phyloP scores from a whole-genome alignment of 2,113 vertebrate genomes.

The Sinosuthora webbiana region DNA sequence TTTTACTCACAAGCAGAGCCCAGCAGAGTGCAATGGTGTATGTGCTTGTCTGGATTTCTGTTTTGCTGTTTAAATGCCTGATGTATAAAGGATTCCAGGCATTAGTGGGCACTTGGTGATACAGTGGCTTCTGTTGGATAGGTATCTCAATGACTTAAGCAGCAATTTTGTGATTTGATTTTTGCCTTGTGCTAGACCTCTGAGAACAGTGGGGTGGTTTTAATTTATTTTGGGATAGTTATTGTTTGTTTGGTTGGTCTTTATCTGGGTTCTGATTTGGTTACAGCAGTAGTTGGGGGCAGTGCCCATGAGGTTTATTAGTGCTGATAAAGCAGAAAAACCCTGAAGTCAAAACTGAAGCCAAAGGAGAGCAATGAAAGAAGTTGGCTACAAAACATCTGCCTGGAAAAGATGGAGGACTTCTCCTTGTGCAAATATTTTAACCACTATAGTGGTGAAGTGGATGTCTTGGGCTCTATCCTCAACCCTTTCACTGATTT shows the following conservation, averaged over 20 bases:
- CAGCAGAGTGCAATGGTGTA: background rate
- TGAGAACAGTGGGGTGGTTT: background rate
- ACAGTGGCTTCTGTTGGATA: background rate
- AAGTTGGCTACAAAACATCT: background rate
- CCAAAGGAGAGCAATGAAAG: background rate
- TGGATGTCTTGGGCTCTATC: background rate
- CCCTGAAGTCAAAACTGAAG: background rate
- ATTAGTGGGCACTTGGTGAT: background rate
- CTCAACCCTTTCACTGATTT: background rate
- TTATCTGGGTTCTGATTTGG: background rate
- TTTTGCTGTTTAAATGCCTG: background rate
- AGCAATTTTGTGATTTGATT: background rate
- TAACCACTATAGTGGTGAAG: background rate
- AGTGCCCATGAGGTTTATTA: background rate
- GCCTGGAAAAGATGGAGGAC: background rate
- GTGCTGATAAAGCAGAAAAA: background rate
- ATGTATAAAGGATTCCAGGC: background rate
- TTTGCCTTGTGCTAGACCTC: background rate
- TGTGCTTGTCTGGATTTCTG: background rate
- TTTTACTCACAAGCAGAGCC: background rate
- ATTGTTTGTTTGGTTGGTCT: background rate
- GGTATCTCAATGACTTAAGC: background rate
- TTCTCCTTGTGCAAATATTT: background rate
- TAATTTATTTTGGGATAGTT: background rate
- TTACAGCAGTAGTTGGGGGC: background rate